Evolutionary conservation across 1,140 invertebrate species (phyloP).

Genomic region (Nebria ingens): DNA sequence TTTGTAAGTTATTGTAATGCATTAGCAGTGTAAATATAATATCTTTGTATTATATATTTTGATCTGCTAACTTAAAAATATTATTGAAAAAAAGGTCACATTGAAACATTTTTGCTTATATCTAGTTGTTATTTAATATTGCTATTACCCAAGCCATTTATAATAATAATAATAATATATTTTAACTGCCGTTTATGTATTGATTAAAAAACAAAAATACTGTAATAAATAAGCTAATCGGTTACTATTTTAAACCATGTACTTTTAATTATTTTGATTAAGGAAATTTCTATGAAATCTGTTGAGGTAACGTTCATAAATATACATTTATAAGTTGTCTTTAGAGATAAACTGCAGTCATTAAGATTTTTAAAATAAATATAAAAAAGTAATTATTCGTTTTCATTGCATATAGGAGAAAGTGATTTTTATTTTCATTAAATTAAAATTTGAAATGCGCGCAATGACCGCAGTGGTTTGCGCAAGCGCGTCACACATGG

Average conservation of each 20-base stretch:
- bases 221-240: conserved; percentile 1
- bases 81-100: conserved; percentile 4
- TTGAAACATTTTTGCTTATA: conserved; percentile 1
- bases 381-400: too few species aligned
- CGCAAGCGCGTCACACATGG: neutral
- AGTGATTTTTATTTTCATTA: too few species aligned
- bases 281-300: too few species aligned
- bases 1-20: neutral
- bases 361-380: too few species aligned
- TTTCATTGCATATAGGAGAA: neutral
- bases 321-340: too few species aligned
- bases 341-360: too few species aligned
- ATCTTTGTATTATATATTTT: conserved; percentile 3
- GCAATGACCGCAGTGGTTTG: neutral
- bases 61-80: neutral
- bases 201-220: neutral
- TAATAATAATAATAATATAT: too few species aligned
- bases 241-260: neutral
- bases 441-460: neutral
- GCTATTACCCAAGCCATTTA: conserved; percentile 2
- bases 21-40: neutral
- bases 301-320: too few species aligned
- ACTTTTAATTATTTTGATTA: neutral
- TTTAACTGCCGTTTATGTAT: conserved; percentile 4
- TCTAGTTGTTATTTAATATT: neutral